Evolutionary conservation across 2,888 invertebrate genomes (phyloP).

Genomic region (Cheilosia pagana): DNA sequence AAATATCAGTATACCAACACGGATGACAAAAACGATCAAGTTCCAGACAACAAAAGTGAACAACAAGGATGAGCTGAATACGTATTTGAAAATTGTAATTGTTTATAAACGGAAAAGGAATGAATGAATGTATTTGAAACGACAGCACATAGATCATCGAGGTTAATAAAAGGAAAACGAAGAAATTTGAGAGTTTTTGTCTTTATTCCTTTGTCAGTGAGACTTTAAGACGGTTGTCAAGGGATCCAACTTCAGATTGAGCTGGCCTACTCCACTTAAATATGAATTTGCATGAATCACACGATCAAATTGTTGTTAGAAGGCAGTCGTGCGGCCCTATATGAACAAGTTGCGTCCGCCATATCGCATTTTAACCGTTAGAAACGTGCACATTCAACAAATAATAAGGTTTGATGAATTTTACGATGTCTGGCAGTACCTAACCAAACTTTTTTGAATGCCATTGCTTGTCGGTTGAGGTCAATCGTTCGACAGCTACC

Average conservation of each 20-base stretch:
- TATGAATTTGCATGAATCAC: no score
- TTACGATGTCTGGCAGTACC: conserved; percentile 31
- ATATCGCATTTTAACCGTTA: no score
- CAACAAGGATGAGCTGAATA: background rate
- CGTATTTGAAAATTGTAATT: conserved; percentile 37
- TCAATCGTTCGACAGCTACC: background rate
- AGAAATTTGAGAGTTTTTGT: background rate
- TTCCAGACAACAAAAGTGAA: conserved; percentile 7
- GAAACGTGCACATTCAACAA: no score
- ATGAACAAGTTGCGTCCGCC: no score
- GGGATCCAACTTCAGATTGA: no score
- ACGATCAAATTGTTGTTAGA: no score
- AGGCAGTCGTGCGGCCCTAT: no score
- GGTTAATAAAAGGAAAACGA: conserved; percentile 32
- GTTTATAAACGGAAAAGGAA: conserved; percentile 39
- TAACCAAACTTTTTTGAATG: background rate
- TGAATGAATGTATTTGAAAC: conserved; percentile 39
- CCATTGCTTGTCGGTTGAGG: background rate
- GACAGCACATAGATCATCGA: conserved; percentile 28
- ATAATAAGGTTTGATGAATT: no score
- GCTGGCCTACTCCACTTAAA: no score
- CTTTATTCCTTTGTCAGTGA: background rate
- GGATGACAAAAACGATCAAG: conserved; percentile 26
- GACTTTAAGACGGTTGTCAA: no score
- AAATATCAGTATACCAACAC: conserved; percentile 6